Evolutionary conservation across 2,797 vertebrate species (phyloP), one percentile per base, ranked within the genome.

Genomic region (Lutjanus campechanus): DNA sequence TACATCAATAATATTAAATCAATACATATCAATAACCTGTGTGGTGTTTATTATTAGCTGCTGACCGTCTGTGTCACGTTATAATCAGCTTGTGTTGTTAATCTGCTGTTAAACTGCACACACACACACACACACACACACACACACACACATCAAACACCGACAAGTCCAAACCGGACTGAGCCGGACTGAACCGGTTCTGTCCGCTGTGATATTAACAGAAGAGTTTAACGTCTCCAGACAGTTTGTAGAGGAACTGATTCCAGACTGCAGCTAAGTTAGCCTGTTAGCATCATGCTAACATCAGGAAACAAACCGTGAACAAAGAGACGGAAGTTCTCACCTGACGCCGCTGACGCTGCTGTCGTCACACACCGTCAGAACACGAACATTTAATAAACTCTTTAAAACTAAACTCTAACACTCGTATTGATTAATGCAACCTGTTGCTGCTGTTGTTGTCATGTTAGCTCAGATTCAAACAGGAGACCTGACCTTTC

Each of bases 241-340:
- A 17, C 10, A 29, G 12, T 50, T 50, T 17, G 17, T 4, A 50
- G 49, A 17, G 1, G 19, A 22, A 51, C 43, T 36, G 3, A 43
- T 2, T 36, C 29, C 29, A 36, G 29, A 36, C 46, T 41, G 9
- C 46, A 15, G 44, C 7, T 69, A 82, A 15, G 44, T 5, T 69
- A 84, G 66, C 81, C 8, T 22, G 49, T 76, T 77, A 84, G 73
- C 81, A 62, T 36, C 81, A 62, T 36, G 54, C 58, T 74, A 74
- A 41, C 29, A 44, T 5, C 29, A 7, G 22, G 2, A 47, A 36
- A 41, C 3, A 5, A n/a, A 53, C 0, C 0, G 8, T 4, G 15
- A 63, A 50, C 2, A 19, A 47, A n/a, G 40, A 2, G 5, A 41
- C 5, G 1, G 10, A 11, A 2, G 17, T 41, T 10, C 17, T 7